Base-by-base conservation (phyloP, 30 jellyfish, hydroid and myxozoan species). In the Aurelia sp. region DNA sequence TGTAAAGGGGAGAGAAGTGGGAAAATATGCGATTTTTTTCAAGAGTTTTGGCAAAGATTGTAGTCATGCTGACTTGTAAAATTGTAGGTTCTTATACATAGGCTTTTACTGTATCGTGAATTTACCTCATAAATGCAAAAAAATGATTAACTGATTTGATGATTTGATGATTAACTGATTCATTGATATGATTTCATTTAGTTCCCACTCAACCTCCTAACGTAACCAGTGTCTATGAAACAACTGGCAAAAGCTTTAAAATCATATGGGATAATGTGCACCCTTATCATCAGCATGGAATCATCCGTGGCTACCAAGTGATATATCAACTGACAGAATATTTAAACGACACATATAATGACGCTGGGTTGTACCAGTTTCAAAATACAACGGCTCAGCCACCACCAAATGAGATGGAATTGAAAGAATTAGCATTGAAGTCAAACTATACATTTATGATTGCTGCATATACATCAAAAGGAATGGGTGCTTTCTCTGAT, bases 401-500 rank as follows among this genome's bases (percentile, higher is more conserved):
- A 10, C 88, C 84, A 15, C 84, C 77, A 13, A 47, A 16, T 4
- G 62, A 13, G 10, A 44, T 13, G 55, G 55, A 44, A 44, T 13
- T 44, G 16, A 44, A 44, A 44, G 74, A 74, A 55, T 41, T 86
- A 58, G 76, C 84, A 8, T 51, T 76, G 74, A 55, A 69, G 4
- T 53, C 88, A 3, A 67, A 75, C 58, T 67, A 50, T 74, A 18
- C 90, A 8, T 51, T 66, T 57, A 68, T 13, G 35, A 51, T 86
- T 17, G 74, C 96, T 13, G 96, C 90, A 16, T 86, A 10, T 55
- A 86, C 96, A 24, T 59, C 82, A 17, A 69, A 76, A 51, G 96
- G 96, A 11, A 15, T 60, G 40, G 96, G 96, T 27, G 74, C 62
- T 17, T 65, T 67, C 64, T 75, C 86, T 21, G 47, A 82, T 67